Percentiles rank a stretch among this genome's conserved stretches.
Conservation (phyloP, 2,113 vertebrate species). For the Pavo muticus region DNA sequence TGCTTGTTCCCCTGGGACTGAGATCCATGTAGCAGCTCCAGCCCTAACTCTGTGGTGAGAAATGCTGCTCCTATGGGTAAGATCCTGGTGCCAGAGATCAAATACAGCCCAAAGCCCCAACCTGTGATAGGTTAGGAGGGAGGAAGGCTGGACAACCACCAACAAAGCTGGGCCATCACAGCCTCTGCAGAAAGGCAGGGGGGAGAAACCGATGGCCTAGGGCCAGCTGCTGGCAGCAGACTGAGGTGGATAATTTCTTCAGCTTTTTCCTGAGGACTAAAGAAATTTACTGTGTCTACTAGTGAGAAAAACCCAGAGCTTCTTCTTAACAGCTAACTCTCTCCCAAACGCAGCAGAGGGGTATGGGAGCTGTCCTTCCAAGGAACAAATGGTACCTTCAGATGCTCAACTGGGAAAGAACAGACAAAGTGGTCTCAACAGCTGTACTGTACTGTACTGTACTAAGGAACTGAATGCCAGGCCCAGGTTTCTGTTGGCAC, state of each 20-base stretch:
- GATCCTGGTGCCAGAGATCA: background rate
- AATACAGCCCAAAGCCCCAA: background rate
- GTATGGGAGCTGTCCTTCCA: background rate
- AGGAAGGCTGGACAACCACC: fast-evolving
- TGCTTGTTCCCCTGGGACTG: background rate
- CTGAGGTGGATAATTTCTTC: background rate
- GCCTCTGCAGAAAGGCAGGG: background rate
- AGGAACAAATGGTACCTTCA: background rate
- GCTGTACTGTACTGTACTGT: background rate
- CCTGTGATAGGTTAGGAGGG: background rate
- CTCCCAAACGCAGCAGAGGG: background rate
- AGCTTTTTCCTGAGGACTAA: background rate
- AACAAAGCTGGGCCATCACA: background rate
- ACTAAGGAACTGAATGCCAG: background rate
- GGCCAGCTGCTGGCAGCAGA: background rate
- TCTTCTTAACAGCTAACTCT: background rate
- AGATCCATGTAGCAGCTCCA: background rate
- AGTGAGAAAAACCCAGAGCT: background rate
- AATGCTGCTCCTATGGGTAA: background rate
- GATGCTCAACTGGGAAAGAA: fast-evolving
- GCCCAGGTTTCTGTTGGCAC: background rate
- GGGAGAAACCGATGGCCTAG: fast-evolving
- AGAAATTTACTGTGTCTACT: background rate
- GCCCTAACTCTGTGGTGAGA: background rate
- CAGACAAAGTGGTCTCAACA: background rate